Evolutionary conservation across 2,113 vertebrate genomes (phyloP), one percentile per base, ranked within the genome.

Genomic region (Heterotis niloticus): DNA sequence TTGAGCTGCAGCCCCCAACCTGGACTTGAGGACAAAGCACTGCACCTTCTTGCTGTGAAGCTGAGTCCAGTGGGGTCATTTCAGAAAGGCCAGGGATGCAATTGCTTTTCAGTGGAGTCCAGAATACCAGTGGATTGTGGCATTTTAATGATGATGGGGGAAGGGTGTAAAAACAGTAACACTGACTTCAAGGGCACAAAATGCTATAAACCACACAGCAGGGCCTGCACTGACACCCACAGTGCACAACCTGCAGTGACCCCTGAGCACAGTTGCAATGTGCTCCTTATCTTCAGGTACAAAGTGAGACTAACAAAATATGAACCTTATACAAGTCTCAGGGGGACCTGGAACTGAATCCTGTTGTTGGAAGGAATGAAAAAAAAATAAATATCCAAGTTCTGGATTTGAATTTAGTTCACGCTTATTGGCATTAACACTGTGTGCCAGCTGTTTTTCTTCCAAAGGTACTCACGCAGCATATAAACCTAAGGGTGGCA

Each of bases 171-270:
- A 74, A 29, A 74, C 54, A 74, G 0, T 7, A 74, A 28, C 28
- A 18, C 71, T 57, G 71, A 54, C 71, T 54, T 74, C 23, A 74
- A 26, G 52, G 71, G 52, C 13, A 62, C 13, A 51, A 74, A 59
- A 59, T 52, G 57, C 52, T 16, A 2, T 7, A 44, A 44, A 4
- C 34, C 7, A 44, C 34, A 24, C 59, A 62, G 59, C 59, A 20
- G 59, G 59, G 10, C 13, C 59, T 10, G 3, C 20, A 14, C 3
- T 62, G 3, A 44, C 34, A 44, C 34, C 59, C 59, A 62, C 59
- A 51, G 24, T 26, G 34, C 69, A 23, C 5, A 20, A 23, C 54
- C 34, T 44, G 34, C 34, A 44, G 34, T 44, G 34, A 20, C 20
- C 5, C 4, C 69, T 71, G 10, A 52, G 69, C 12, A n/a, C 44